Percentiles rank a stretch among this genome's conserved stretches.
Evolutionary conservation across 2,113 vertebrate genomes (phyloP).

Genomic region (Okapia johnstoni): DNA sequence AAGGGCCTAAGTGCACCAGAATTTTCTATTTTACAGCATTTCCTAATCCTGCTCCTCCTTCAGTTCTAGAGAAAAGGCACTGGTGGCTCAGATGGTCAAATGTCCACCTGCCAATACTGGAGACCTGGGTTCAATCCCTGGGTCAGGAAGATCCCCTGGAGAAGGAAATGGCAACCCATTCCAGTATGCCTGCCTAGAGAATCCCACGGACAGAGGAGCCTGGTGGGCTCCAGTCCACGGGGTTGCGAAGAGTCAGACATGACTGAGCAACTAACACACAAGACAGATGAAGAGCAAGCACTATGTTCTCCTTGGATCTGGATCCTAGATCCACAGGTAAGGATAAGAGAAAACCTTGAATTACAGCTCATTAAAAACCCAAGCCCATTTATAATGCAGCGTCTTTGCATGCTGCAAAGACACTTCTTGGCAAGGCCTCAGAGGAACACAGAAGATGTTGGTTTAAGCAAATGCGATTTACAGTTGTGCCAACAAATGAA

Average conservation of each 20-base stretch:
- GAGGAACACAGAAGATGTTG: neutral
- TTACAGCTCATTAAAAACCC: neutral
- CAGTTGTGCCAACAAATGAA: neutral
- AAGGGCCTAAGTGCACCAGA: neutral
- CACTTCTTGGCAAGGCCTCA: neutral
- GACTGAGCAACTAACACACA: neutral
- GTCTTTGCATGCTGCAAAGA: neutral
- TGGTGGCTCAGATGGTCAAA: neutral
- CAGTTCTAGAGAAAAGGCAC: slow-evolving; percentile 9
- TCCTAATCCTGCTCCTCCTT: neutral
- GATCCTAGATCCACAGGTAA: neutral
- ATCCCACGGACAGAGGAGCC: neutral
- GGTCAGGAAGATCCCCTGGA: neutral
- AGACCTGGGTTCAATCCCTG: neutral
- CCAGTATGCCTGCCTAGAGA: neutral
- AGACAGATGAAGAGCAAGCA: neutral
- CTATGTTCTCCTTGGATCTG: neutral
- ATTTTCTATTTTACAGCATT: slow-evolving; percentile 8
- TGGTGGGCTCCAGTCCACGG: neutral
- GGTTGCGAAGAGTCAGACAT: neutral
- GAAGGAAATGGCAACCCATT: neutral
- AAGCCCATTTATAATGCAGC: neutral
- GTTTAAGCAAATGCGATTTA: neutral
- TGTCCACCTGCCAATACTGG: neutral
- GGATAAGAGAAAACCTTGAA: neutral